Conservation (phyloP, 2,797 vertebrate genomes). For the Zalophus californianus region DNA sequence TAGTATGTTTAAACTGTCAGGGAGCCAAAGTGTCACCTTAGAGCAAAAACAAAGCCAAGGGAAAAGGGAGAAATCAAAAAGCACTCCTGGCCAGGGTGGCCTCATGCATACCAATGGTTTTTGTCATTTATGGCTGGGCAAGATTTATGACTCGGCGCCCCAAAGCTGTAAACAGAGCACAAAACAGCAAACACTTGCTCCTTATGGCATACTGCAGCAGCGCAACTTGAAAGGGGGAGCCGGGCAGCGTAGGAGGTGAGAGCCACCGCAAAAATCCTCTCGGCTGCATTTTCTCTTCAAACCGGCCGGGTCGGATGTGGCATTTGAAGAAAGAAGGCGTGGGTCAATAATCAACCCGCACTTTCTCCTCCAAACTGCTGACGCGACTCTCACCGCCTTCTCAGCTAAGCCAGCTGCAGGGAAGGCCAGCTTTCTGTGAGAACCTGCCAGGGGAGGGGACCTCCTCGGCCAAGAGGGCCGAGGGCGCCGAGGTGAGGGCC, state of each 20-base stretch:
- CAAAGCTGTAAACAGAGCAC: constrained; percentile 94
- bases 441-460: constrained; percentile 79
- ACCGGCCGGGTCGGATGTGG: constrained; percentile 85
- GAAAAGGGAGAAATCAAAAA: constrained; percentile 88
- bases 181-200: constrained; percentile 93
- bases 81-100: constrained; percentile 89
- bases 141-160: constrained; percentile 95
- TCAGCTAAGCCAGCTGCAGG: constrained; percentile 76
- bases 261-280: constrained; percentile 91
- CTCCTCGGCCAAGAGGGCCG: neutral
- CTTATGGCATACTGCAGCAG: constrained; percentile 89
- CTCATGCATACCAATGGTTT: constrained; percentile 94
- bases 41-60: constrained; percentile 90
- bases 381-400: constrained; percentile 87
- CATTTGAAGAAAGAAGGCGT: constrained; percentile 87
- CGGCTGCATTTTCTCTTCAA: constrained; percentile 91
- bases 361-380: constrained; percentile 94
- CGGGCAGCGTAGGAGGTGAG: constrained; percentile 94
- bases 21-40: constrained; percentile 90
- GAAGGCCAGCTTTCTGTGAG: constrained; percentile 82
- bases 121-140: constrained; percentile 93
- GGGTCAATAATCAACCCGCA: constrained; percentile 97
- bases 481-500: neutral
- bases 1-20: constrained; percentile 86
- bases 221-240: constrained; percentile 90